Base-by-base conservation (phyloP, 2,113 vertebrate genomes). In the Reinhardtius hippoglossoides region DNA sequence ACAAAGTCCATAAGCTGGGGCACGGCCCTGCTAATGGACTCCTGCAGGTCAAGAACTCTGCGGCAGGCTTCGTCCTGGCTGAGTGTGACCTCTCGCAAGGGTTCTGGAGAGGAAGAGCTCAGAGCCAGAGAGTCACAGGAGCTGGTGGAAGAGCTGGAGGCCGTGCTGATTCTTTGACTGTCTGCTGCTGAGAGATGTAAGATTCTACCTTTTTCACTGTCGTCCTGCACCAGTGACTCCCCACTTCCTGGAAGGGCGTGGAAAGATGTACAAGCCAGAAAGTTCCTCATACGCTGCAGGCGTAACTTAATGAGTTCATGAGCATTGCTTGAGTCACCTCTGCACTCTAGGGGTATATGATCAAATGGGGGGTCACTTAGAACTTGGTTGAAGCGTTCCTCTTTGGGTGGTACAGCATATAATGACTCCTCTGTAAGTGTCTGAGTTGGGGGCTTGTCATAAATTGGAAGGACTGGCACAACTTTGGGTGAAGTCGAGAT, bases 1-100 rank as follows among this genome's bases (percentile, higher is more conserved):
- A 99, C 97, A 3, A 97, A 99, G 20, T 96, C 93, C 96, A 98
- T 97, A 59, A 99, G 93, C 42, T 84, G 83, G 0, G 95, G 94
- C 0, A 96, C 87, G 0, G 96, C 94, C 63, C 78, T 89, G 63
- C 92, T 95, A 74, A 99, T 93, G 0, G 89, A 71, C 8, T 95
- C 95, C 87, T 97, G 96, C 16, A 99, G 91, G 6, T 89, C 88
- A 0, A 92, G 91, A 2, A 96, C 88, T 0, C 54, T 93, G 75
- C 93, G 94, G 48, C 92, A 92, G 44, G 94, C 96, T 60, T 90
- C 81, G 0, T 96, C 95, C 74, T 94, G 93, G 2, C 95, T 89
- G 80, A 97, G 75, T 1, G 84, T 84, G 55, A 95, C 91, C 35
- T 95, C 87, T 71, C 94, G 92, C 63, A 88, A 88, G 1, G 68